Base-by-base conservation (phyloP, 2,888 invertebrate species). In the Trichogramma dendrolimi region DNA sequence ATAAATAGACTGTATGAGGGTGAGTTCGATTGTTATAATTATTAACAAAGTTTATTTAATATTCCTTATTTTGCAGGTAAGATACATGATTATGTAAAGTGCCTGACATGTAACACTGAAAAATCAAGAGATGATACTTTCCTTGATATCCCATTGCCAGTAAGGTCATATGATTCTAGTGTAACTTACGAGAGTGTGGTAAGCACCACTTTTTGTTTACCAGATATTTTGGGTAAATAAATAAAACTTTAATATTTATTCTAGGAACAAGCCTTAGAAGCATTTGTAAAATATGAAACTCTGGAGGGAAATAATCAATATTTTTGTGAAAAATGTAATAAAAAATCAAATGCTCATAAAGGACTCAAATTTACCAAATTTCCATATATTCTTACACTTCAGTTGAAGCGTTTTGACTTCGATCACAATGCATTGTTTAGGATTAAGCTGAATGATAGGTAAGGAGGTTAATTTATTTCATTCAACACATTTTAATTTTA, bases 41-140 rank as follows among this genome's bases (percentile, higher is more conserved):
- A 42, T 48, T 44, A 6, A 47, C 41, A 50, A 38, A 5, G 42
- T 42, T 53, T 52, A 43, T 42, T 51, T 14, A 40, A 14, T 7
- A 49, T 11, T 49, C 6, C 44, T n/a, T 62, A 42, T 62, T 60
- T 62, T 66, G n/a, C 58, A 81, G 86, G 87, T 52, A 87, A 88
- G 77, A 88, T 93, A 87, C 88, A 90, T 70, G 94, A 94, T 80
- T 94, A 93, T 74, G 92, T 94, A 7, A 92, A 91, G 78, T 94
- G 94, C 79, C 80, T 92, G 65, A 90, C 91, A 75, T 94, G 94
- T 80, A 84, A 86, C 46, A 88, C 87, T 51, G 92, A 92, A 76
- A 92, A 91, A 78, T 88, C 88, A 10, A 83, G 91, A 60, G 88
- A 88, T 71, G 93, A 93, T 76, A 88, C 89, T 14, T 94, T 91